Percentiles rank a stretch among this genome's conserved stretches.
phyloP scores from a whole-genome alignment of 1,140 invertebrate species.

The Ceratosolen solmsi region DNA sequence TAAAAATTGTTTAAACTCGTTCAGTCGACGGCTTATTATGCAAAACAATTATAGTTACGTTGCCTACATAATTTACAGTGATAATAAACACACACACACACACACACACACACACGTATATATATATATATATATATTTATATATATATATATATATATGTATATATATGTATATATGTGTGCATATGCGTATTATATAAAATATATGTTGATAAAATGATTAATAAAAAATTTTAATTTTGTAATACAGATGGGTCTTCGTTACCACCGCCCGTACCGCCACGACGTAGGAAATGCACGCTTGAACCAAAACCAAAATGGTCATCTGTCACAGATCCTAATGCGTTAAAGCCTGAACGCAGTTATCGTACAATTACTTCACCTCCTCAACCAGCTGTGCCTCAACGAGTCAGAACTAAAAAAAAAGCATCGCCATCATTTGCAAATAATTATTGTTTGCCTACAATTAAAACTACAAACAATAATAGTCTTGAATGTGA shows the following conservation, averaged over 20 bases:
- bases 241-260: conserved; percentile 63
- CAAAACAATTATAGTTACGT: conserved; percentile 56
- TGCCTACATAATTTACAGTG: background rate
- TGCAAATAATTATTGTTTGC: conserved; percentile 6
- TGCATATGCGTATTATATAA: no score
- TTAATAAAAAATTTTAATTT: conserved; percentile 16
- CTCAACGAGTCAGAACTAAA: conserved; percentile 12
- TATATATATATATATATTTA: background rate
- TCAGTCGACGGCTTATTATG: conserved; percentile 54
- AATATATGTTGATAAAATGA: conserved; percentile 17
- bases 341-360: background rate
- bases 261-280: conserved; percentile 66
- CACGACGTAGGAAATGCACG: conserved; percentile 66
- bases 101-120: no score
- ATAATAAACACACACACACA: background rate
- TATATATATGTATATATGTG: background rate
- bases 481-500: background rate
- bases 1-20: background rate
- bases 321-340: conserved; percentile 2
- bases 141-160: background rate
- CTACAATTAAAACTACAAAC: background rate
- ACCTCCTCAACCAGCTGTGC: conserved; percentile 14
- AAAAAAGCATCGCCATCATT: conserved; percentile 10
- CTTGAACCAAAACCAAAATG: conserved; percentile 48
- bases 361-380: conserved; percentile 1